A percentile compares a stretch with the other conserved stretches of the same genome.
Conservation (phyloP, 2,888 invertebrate species). For the Drosophila bunnanda region DNA sequence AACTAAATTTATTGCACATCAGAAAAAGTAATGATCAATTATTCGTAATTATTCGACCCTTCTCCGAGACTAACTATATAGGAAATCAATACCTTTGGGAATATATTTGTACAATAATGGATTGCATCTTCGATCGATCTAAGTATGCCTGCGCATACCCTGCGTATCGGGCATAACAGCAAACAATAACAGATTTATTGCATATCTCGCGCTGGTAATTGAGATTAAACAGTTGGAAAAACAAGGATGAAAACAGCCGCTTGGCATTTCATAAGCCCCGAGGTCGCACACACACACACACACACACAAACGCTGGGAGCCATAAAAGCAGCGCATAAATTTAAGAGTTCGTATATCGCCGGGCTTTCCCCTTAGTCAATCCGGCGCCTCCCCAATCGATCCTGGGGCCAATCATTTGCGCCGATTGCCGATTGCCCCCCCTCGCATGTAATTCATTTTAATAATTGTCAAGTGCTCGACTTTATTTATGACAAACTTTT, state of each 20-base stretch:
- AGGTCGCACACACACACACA: constrained; percentile 35
- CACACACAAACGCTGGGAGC: background rate
- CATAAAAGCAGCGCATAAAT: constrained; percentile 68
- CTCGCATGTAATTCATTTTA: constrained; percentile 75
- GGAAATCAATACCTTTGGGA: background rate
- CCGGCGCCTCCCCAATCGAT: constrained; percentile 25
- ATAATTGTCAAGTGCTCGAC: constrained; percentile 75
- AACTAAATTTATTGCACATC: background rate
- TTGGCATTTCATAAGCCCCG: constrained; percentile 69
- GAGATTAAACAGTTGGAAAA: constrained; percentile 81
- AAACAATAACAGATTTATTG: constrained; percentile 81
- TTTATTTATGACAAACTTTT: constrained; percentile 77
- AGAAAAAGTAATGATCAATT: background rate
- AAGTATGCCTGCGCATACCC: constrained; percentile 24
- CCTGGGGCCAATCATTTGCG: constrained; percentile 57
- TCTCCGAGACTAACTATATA: no score
- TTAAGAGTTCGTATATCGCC: constrained; percentile 67
- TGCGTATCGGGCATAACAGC: constrained; percentile 41
- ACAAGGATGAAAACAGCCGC: constrained; percentile 64
- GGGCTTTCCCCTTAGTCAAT: constrained; percentile 34
- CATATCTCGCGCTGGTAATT: constrained; percentile 78
- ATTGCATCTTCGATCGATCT: background rate
- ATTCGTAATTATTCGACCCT: background rate
- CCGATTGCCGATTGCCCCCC: constrained; percentile 19
- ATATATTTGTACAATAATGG: background rate